Conservation (phyloP, 2,113 vertebrate genomes). For the Cyprinodon tularosa region DNA sequence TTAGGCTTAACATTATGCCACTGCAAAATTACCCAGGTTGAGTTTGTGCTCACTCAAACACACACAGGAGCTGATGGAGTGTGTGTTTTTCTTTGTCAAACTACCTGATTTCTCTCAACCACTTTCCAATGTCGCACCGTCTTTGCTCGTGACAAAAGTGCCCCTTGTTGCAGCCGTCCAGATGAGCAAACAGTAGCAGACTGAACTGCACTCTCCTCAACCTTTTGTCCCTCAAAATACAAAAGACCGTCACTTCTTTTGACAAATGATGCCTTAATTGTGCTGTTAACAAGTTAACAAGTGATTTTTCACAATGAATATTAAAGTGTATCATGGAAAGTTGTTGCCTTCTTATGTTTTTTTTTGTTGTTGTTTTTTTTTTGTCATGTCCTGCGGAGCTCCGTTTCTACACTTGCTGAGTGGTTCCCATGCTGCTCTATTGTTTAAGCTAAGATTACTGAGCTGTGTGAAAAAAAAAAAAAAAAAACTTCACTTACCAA, state of each 20-base stretch:
- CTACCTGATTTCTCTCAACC: conserved; percentile 66
- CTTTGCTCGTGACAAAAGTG: conserved; percentile 75
- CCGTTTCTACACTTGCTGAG: conserved; percentile 60
- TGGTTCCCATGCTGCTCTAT: conserved; percentile 62
- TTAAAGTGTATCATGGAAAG: conserved; percentile 70
- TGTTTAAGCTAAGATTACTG: conserved; percentile 29
- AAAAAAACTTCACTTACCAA: conserved; percentile 22
- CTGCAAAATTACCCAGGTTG: conserved; percentile 59
- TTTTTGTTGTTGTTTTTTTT: conserved; percentile 24
- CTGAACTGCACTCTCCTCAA: conserved; percentile 59
- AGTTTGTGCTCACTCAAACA: conserved; percentile 40
- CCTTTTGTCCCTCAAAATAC: conserved; percentile 76
- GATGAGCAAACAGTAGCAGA: conserved; percentile 60
- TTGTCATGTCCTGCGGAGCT: conserved; percentile 5
- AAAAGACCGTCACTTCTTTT: conserved; percentile 71
- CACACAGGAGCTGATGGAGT: conserved; percentile 63
- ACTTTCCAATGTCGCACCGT: conserved; percentile 73
- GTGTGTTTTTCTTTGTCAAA: conserved; percentile 69
- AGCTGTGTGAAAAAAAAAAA: not conserved
- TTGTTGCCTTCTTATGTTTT: conserved; percentile 55
- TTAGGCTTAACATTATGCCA: conserved; percentile 47
- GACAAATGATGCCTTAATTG: conserved; percentile 82
- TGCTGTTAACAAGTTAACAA: conserved; percentile 78
- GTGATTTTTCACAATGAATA: conserved; percentile 73
- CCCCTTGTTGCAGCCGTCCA: conserved; percentile 70